phyloP scores from a whole-genome alignment of 2,113 vertebrate species.

The Pelusios castaneus region DNA sequence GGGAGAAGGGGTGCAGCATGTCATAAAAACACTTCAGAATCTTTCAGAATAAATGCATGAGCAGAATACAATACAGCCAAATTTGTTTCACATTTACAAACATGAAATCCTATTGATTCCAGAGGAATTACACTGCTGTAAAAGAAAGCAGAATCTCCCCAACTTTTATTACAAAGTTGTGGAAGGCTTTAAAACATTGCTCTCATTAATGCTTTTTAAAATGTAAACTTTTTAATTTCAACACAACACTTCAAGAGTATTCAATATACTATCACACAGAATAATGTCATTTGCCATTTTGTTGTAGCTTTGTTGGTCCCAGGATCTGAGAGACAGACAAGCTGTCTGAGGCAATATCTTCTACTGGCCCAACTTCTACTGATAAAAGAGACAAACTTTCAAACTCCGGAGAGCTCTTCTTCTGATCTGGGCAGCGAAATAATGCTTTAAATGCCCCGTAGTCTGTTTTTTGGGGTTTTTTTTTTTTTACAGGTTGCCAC shows the following conservation, averaged over 20 bases:
- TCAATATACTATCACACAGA: background rate
- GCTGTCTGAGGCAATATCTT: background rate
- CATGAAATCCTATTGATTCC: background rate
- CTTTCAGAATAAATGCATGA: background rate
- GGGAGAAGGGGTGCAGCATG: too few relatives aligned
- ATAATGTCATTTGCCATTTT: background rate
- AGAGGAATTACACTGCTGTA: background rate
- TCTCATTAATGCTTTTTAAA: background rate
- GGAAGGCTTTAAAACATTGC: background rate
- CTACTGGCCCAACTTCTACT: background rate
- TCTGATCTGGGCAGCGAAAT: background rate
- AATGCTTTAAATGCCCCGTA: fast-evolving
- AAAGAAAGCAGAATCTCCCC: background rate
- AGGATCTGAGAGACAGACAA: background rate
- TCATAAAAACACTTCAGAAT: background rate
- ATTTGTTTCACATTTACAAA: background rate
- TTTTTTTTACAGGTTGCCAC: too few relatives aligned
- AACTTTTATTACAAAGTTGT: background rate
- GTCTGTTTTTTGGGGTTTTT: background rate
- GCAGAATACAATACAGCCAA: background rate
- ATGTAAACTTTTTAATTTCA: background rate
- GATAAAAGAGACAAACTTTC: background rate
- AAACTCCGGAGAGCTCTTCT: background rate
- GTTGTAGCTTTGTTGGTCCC: background rate
- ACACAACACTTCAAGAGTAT: fast-evolving